Percentiles rank a stretch among this genome's conserved stretches.
These are phyloP conservation scores for Dyspetes luteomarginatus DNA, from an alignment of 2,888 invertebrate species.

Conservation along the genomic window DNA sequence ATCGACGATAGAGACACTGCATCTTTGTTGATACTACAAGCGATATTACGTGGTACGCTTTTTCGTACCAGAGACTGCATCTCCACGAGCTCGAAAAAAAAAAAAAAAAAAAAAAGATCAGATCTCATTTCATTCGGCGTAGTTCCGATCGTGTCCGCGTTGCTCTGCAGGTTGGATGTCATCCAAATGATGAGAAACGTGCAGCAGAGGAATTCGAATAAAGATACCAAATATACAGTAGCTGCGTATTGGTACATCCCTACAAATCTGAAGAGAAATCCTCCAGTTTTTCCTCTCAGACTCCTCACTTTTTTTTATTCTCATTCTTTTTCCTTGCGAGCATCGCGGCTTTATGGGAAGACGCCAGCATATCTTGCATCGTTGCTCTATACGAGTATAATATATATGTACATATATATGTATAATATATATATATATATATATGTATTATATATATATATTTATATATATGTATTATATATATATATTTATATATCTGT, in stretches of 20 bases:
- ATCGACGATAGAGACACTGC: constrained; percentile 19
- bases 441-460: no score
- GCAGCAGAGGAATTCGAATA: not conserved
- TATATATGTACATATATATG: not conserved
- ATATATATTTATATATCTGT: no score
- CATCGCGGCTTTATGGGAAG: constrained; percentile 28
- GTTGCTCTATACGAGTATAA: not conserved
- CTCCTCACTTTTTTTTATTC: not conserved
- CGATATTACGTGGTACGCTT: not conserved
- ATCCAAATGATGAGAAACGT: constrained; percentile 49
- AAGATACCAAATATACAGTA: no score
- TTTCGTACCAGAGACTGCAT: constrained; percentile 4
- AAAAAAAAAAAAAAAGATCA: constrained; percentile 46
- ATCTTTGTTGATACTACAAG: constrained; percentile 20
- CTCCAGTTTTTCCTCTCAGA: not conserved
- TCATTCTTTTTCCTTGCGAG: not conserved
- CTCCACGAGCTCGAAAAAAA: no score
- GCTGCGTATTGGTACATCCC: constrained; percentile 46
- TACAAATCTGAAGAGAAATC: constrained; percentile 9
- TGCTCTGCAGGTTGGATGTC: constrained; percentile 56
- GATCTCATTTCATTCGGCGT: constrained; percentile 54
- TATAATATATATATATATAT: no score
- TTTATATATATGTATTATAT: no score
- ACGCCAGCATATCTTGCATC: not conserved
- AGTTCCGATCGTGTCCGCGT: constrained; percentile 51